Conservation (phyloP, 2,797 vertebrate genomes). For the Numenius phaeopus region DNA sequence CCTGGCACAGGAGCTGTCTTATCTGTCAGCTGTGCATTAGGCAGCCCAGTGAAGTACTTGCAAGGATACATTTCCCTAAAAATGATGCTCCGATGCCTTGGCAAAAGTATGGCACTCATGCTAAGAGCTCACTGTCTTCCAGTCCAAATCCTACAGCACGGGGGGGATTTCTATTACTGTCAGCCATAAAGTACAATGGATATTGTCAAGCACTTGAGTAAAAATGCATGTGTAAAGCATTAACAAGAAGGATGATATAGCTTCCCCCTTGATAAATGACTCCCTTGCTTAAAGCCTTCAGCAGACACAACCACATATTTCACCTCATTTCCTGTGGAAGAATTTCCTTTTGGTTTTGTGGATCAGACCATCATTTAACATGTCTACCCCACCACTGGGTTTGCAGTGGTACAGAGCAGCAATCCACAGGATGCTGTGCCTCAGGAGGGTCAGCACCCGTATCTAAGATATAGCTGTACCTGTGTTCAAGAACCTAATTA, state of each 20-base stretch:
- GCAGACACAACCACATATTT: slow-evolving; percentile 3
- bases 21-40: background rate
- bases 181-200: background rate
- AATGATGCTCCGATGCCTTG: background rate
- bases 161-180: background rate
- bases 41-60: background rate
- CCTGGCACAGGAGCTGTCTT: background rate
- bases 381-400: background rate
- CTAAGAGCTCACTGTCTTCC: background rate
- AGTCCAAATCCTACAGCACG: background rate
- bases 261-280: background rate
- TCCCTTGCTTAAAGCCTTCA: background rate
- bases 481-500: background rate
- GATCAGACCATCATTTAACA: slow-evolving; percentile 2
- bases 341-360: background rate
- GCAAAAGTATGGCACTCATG: background rate
- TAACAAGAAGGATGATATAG: slow-evolving; percentile 24
- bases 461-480: background rate
- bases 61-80: background rate
- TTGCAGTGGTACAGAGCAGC: background rate
- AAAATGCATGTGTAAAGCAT: slow-evolving; percentile 15
- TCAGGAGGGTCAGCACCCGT: background rate
- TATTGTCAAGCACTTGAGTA: slow-evolving; percentile 18
- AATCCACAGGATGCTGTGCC: background rate
- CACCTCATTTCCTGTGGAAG: background rate